These are phyloP conservation scores for Nephrotoma flavescens DNA, from an alignment of 2,888 invertebrate species.

Conservation along the genomic window DNA sequence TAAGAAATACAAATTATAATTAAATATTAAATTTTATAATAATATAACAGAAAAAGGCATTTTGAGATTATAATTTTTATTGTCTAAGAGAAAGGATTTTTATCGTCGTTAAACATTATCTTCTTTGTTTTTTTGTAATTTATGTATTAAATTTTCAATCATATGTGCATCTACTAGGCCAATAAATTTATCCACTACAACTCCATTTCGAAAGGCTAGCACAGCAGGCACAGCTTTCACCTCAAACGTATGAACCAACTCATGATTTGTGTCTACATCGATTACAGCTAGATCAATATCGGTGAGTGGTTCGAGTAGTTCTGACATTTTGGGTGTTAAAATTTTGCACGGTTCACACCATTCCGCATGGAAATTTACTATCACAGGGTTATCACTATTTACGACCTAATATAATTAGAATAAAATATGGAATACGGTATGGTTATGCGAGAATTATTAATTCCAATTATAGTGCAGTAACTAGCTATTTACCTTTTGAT, in stretches of 20 bases:
- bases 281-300: constrained; percentile 66
- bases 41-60: neutral
- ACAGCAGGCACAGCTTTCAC: constrained; percentile 75
- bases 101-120: constrained; percentile 1
- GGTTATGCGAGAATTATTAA: neutral
- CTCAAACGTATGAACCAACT: constrained; percentile 65
- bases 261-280: constrained; percentile 68
- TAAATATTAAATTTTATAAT: neutral
- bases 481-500: constrained; percentile 43
- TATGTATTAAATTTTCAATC: constrained; percentile 64
- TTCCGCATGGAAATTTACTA: constrained; percentile 81
- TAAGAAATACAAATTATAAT: neutral
- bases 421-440: neutral
- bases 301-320: constrained; percentile 54
- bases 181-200: constrained; percentile 76
- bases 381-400: constrained; percentile 71
- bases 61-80: neutral
- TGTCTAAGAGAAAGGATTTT: neutral
- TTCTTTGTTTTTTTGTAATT: constrained; percentile 26
- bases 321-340: constrained; percentile 66
- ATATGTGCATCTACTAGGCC: constrained; percentile 69
- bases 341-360: constrained; percentile 87
- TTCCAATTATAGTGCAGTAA: neutral
- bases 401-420: constrained; percentile 42
- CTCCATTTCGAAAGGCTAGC: constrained; percentile 65